A percentile compares a stretch with the other conserved stretches of the same genome.
These are phyloP conservation scores for Cyrtonyx montezumae DNA, from an alignment of 2,113 vertebrate genomes.

Conservation along the genomic window DNA sequence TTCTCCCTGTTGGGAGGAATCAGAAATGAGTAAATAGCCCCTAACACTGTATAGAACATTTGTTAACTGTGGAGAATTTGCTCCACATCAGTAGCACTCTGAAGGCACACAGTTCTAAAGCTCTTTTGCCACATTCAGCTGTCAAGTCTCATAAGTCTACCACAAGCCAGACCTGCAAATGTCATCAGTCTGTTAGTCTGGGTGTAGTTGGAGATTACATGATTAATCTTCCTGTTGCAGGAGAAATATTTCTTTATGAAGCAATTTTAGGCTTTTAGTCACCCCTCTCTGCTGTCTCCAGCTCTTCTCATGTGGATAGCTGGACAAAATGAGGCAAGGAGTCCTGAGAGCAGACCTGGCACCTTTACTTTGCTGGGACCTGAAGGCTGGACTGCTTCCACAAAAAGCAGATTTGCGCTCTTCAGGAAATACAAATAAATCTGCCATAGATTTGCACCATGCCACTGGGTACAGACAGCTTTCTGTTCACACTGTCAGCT, in stretches of 20 bases:
- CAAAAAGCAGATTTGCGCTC: background rate
- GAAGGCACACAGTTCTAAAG: background rate
- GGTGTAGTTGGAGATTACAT: background rate
- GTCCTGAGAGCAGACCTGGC: background rate
- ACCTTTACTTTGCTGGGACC: background rate
- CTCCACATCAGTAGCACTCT: background rate
- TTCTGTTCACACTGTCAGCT: background rate
- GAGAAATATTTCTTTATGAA: background rate
- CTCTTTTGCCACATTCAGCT: background rate
- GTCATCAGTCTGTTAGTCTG: background rate
- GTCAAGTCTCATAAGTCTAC: background rate
- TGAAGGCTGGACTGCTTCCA: background rate
- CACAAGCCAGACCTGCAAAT: background rate
- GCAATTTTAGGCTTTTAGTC: background rate
- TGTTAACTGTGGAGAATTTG: background rate
- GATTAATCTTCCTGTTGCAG: background rate
- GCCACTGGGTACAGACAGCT: background rate
- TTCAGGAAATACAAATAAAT: background rate
- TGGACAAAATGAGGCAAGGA: background rate
- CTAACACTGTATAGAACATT: background rate
- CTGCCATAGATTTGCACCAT: accelerated
- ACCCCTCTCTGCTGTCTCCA: background rate
- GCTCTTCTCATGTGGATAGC: background rate
- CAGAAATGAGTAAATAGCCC: background rate
- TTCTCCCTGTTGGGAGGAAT: background rate